Evolutionary conservation across 2,797 vertebrate species (phyloP).

Genomic region (Coracias cyanogaster): DNA sequence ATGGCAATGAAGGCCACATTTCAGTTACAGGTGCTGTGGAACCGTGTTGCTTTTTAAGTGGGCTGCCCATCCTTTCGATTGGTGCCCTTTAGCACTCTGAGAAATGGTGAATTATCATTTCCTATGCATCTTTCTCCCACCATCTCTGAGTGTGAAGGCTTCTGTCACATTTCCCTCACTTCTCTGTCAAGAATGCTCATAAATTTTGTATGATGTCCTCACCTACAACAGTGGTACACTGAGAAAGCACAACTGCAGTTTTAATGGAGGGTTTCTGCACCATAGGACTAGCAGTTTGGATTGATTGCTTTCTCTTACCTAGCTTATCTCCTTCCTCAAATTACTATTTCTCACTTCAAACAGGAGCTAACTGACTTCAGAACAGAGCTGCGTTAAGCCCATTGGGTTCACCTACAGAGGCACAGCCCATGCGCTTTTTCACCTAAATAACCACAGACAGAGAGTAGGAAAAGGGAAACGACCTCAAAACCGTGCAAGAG

Average conservation of each 20-base stretch:
- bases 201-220: not conserved
- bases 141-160: not conserved
- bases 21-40: not conserved
- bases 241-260: not conserved
- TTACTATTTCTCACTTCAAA: not conserved
- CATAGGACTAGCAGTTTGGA: not conserved
- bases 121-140: not conserved
- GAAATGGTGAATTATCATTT: not conserved
- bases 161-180: not conserved
- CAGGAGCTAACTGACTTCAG: not conserved
- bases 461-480: not conserved
- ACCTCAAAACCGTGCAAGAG: not conserved
- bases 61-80: not conserved
- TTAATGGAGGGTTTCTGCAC: not conserved
- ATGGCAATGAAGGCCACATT: not conserved
- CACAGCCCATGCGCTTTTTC: not conserved
- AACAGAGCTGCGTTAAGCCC: not conserved
- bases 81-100: not conserved
- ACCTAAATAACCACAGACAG: not conserved
- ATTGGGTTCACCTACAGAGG: not conserved
- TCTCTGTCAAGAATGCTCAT: not conserved
- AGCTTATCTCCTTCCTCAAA: not conserved
- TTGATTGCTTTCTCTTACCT: not conserved
- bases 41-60: not conserved
- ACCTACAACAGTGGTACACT: accelerated